phyloP scores from a whole-genome alignment of 2,113 vertebrate species.

The Forbesichthys papilliferus region DNA sequence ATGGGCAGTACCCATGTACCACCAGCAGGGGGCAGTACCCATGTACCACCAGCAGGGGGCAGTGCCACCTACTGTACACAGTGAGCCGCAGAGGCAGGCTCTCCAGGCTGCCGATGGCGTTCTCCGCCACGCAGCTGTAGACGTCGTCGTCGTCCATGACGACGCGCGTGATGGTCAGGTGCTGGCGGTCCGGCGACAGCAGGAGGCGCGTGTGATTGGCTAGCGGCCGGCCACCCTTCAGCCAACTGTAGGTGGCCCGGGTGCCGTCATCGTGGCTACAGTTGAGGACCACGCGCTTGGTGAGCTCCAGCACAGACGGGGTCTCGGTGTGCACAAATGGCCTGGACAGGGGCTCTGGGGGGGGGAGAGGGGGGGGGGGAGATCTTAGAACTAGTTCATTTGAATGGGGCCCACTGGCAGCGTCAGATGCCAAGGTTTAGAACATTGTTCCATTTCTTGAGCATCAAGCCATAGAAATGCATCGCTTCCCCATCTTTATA shows the following conservation, averaged over 20 bases:
- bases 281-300: constrained; percentile 87
- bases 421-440: too few species aligned
- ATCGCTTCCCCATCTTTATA: too few species aligned
- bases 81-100: constrained; percentile 86
- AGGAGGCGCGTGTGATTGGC: constrained; percentile 85
- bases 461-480: too few species aligned
- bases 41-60: too few species aligned
- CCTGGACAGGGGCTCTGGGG: constrained; percentile 85
- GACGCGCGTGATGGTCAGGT: constrained; percentile 88
- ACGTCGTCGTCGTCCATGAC: constrained; percentile 88
- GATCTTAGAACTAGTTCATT: too few species aligned
- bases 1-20: too few species aligned
- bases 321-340: constrained; percentile 83
- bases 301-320: constrained; percentile 89
- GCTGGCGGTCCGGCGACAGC: constrained; percentile 87
- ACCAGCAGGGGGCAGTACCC: too few species aligned
- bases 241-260: constrained; percentile 89
- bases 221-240: constrained; percentile 86
- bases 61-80: constrained; percentile 85
- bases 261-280: constrained; percentile 92
- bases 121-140: constrained; percentile 90
- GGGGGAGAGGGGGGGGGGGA: neutral
- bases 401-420: too few species aligned
- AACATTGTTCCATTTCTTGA: too few species aligned
- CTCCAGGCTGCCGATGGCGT: constrained; percentile 85